phyloP scores from a whole-genome alignment of 2,888 invertebrate species.

The Cephus runcator region DNA sequence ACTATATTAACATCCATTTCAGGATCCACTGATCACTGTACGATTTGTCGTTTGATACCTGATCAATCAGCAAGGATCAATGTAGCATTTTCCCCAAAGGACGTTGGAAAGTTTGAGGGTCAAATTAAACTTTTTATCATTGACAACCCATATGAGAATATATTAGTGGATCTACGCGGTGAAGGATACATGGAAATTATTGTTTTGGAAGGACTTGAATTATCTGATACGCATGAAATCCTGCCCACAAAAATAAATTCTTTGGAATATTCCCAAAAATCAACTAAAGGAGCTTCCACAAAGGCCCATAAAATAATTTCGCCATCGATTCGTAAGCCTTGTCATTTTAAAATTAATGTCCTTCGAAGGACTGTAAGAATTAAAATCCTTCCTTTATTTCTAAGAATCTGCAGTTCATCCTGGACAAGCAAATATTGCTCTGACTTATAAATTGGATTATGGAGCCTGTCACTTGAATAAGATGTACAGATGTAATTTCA shows the following conservation, averaged over 20 bases:
- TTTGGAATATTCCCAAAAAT: neutral
- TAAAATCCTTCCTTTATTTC: neutral
- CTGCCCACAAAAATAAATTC: neutral
- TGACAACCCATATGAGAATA: conserved; percentile 71
- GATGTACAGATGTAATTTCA: conserved; percentile 60
- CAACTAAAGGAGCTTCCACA: neutral
- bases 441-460: conserved; percentile 58
- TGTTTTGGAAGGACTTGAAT: conserved; percentile 61
- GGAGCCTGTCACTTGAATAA: conserved; percentile 58
- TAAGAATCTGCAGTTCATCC: neutral
- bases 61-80: conserved; percentile 47
- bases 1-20: neutral
- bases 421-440: neutral
- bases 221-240: conserved; percentile 22
- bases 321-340: neutral
- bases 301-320: neutral
- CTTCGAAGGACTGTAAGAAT: neutral
- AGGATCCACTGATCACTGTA: conserved; percentile 24
- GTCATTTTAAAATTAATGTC: neutral
- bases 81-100: conserved; percentile 55
- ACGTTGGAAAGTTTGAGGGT: conserved; percentile 41
- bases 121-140: conserved; percentile 65
- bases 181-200: conserved; percentile 67
- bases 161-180: conserved; percentile 65
- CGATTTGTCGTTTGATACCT: conserved; percentile 41